These are phyloP conservation scores for Toxotes lorentzi DNA, from an alignment of 2,797 vertebrate genomes.

Conservation along the genomic window DNA sequence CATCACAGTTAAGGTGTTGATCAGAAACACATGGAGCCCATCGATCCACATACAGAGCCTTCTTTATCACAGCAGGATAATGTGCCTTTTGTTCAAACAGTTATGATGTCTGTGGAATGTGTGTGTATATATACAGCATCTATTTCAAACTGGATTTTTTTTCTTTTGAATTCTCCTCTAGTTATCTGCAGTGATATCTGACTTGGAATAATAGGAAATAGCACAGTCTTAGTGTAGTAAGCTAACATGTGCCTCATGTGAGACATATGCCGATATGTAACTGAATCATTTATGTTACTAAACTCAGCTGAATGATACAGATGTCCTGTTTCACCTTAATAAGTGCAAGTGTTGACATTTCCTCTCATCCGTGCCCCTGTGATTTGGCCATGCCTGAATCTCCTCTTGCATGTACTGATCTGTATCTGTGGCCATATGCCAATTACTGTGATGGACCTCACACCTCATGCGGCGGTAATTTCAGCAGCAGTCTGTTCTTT, in stretches of 20 bases:
- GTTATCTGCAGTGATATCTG: constrained; percentile 14
- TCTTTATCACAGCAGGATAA: constrained; percentile 73
- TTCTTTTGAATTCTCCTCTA: constrained; percentile 30
- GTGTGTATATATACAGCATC: constrained; percentile 61
- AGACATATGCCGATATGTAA: constrained; percentile 2
- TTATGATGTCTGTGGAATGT: constrained; percentile 64
- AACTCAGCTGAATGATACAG: constrained; percentile 11
- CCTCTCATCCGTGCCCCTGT: constrained; percentile 10
- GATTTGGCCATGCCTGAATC: neutral
- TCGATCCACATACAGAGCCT: constrained; percentile 74
- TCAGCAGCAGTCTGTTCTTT: constrained; percentile 64
- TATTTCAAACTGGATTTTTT: constrained; percentile 45
- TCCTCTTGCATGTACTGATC: constrained; percentile 23
- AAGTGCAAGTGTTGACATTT: constrained; percentile 18
- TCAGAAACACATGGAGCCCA: constrained; percentile 77
- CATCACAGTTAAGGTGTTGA: constrained; percentile 60
- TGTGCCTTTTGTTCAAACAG: constrained; percentile 71
- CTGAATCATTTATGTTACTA: constrained; percentile 13
- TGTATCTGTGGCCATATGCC: constrained; percentile 63
- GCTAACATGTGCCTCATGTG: constrained; percentile 10
- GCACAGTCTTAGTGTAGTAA: constrained; percentile 3
- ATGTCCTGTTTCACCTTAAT: constrained; percentile 21
- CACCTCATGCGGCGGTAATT: constrained; percentile 50
- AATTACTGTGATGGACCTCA: constrained; percentile 45
- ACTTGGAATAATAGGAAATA: constrained; percentile 1